A percentile compares a stretch with the other conserved stretches of the same genome.
Evolutionary conservation across 1,140 invertebrate genomes (phyloP).

Genomic region (Drosophila parabipectinata): DNA sequence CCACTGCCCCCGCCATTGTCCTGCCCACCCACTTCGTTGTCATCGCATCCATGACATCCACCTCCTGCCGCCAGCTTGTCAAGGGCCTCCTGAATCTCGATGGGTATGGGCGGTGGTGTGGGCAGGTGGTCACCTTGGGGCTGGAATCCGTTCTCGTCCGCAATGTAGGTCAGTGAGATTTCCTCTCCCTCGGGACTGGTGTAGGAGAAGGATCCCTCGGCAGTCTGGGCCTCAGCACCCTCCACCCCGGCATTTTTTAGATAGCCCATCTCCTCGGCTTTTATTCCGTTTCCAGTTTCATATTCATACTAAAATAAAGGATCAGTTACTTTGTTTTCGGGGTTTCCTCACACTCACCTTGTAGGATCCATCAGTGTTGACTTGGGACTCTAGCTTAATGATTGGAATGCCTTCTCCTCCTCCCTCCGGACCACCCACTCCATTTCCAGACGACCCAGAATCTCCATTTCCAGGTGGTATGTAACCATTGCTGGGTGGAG

Average conservation of each 20-base stretch:
- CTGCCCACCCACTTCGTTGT: slow-evolving; percentile 84
- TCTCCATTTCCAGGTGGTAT: slow-evolving; percentile 53
- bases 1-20: slow-evolving; percentile 45
- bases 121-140: slow-evolving; percentile 90
- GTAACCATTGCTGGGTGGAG: slow-evolving; percentile 34
- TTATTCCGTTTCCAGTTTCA: slow-evolving; percentile 89
- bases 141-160: slow-evolving; percentile 92
- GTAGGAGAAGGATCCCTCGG: slow-evolving; percentile 89
- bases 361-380: slow-evolving; percentile 88
- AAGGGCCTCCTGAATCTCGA: slow-evolving; percentile 92
- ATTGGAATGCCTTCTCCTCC: slow-evolving; percentile 85
- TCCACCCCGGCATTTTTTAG: slow-evolving; percentile 87
- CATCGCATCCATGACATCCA: slow-evolving; percentile 84
- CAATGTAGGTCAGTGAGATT: slow-evolving; percentile 90
- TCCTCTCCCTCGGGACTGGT: slow-evolving; percentile 89
- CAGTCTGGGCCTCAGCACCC: slow-evolving; percentile 86
- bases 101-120: slow-evolving; percentile 91
- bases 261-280: slow-evolving; percentile 87
- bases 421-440: neutral
- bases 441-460: slow-evolving; percentile 9
- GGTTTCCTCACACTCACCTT: slow-evolving; percentile 40
- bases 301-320: slow-evolving; percentile 71
- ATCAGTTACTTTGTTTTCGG: neutral
- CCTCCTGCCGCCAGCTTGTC: slow-evolving; percentile 90
- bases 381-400: slow-evolving; percentile 86